Base-by-base conservation (phyloP, 1,140 invertebrate genomes). In the Drosophila sucinea region DNA sequence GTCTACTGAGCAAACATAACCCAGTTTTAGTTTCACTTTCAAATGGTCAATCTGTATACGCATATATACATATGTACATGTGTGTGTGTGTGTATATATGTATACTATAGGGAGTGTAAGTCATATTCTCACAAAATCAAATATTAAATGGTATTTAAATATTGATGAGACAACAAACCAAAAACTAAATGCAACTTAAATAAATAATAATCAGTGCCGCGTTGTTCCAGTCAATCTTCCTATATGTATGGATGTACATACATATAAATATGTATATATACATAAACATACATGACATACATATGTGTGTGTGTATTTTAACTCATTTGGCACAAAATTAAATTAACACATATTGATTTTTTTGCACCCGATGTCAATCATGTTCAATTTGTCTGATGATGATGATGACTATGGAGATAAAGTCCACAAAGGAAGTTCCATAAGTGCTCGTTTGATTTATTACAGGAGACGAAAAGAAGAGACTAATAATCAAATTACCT, bases 321-420 rank as follows among this genome's bases (percentile, higher is more conserved):
- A 78, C 85, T 73, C 72, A 72, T 82, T 87, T 86, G 67, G 30
- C 72, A 75, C 65, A 56, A 77, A 74, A 83, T 80, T 89, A 61
- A 77, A 83, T 87, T 77, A 87, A 86, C 70, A 83, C 61, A 56
- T 86, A 87, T 87, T 87, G 83, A 87, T 89, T 89, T 83, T 81
- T 86, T 44, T 60, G 55, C 70, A 56, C 61, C 71, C 64, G 38
- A 71, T 68, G 62, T 68, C 76, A 71, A 47, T 51, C 44, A 51
- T 51, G 44, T 56, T 64, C 67, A 77, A 76, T 78, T 70, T 76
- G 51, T 69, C 61, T 69, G 41, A 64, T 81, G 70, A 85, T 54
- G 29, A 73, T 74, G 58, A 63, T 60, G 29, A 33, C 17, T 17
- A 17, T 17, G 17, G 17, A 60, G 41, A n/a, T 58, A 29, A 33